Conservation (phyloP, 2,797 vertebrate species). For the Phataginus tetradactyla region DNA sequence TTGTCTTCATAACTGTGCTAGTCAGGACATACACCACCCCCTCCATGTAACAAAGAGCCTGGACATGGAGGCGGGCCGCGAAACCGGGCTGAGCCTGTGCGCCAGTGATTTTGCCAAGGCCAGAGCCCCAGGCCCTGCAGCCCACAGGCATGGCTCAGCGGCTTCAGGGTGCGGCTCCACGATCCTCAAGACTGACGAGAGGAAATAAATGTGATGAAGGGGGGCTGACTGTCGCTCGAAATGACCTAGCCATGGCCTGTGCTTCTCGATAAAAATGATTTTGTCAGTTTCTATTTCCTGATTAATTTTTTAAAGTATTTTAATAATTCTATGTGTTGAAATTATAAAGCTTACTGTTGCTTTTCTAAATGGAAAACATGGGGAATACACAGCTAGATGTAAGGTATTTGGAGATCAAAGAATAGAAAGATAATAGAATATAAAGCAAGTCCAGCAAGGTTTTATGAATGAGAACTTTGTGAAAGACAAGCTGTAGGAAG, state of each 20-base stretch:
- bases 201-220: not conserved
- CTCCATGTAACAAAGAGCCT: not conserved
- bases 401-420: not conserved
- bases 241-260: not conserved
- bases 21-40: not conserved
- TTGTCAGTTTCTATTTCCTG: not conserved
- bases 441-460: not conserved
- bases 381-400: not conserved
- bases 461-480: not conserved
- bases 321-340: not conserved
- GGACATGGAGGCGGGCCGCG: not conserved
- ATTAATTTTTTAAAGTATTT: not conserved
- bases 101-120: not conserved
- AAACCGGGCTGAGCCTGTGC: not conserved
- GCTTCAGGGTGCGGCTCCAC: not conserved
- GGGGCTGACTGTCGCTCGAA: not conserved
- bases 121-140: not conserved
- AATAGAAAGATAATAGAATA: not conserved
- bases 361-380: not conserved
- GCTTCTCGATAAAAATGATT: not conserved
- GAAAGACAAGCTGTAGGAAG: not conserved
- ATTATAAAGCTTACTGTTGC: not conserved
- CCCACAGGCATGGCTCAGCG: not conserved
- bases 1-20: not conserved
- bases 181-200: not conserved